These are phyloP conservation scores for Melanotaenia maccullochi DNA, from an alignment of 2,797 vertebrate genomes.

Conservation along the genomic window DNA sequence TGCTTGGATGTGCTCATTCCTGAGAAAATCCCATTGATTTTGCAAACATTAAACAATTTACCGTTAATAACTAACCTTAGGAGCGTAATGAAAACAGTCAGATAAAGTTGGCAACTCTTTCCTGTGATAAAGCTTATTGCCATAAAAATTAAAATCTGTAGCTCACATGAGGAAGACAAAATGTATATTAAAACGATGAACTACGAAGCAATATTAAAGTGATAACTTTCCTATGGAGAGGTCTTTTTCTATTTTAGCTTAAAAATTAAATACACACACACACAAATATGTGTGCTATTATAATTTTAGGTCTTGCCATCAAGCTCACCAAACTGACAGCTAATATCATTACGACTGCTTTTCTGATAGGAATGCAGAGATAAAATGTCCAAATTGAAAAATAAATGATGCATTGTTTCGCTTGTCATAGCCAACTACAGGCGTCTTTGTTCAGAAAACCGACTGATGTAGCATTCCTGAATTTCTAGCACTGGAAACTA, in stretches of 20 bases:
- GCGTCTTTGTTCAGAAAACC: slow-evolving; percentile 25
- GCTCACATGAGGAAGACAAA: slow-evolving; percentile 66
- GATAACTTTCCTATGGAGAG: slow-evolving; percentile 18
- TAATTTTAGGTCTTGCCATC: slow-evolving; percentile 33
- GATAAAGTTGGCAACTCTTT: slow-evolving; percentile 35
- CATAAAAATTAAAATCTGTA: slow-evolving; percentile 54
- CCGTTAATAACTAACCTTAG: slow-evolving; percentile 36
- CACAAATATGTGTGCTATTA: slow-evolving; percentile 10
- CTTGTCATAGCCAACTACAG: neutral
- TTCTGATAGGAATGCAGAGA: slow-evolving; percentile 26
- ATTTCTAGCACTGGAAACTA: slow-evolving; percentile 38
- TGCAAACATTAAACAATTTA: slow-evolving; percentile 54
- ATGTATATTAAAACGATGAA: slow-evolving; percentile 39
- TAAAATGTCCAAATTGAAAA: slow-evolving; percentile 14
- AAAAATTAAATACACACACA: slow-evolving; percentile 10
- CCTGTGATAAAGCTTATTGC: slow-evolving; percentile 73
- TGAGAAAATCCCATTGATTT: slow-evolving; percentile 75
- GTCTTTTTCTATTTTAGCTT: slow-evolving; percentile 22
- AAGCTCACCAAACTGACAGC: slow-evolving; percentile 11
- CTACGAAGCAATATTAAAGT: slow-evolving; percentile 42
- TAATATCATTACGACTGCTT: slow-evolving; percentile 20
- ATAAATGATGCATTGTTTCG: neutral
- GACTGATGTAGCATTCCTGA: slow-evolving; percentile 38
- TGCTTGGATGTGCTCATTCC: slow-evolving; percentile 71
- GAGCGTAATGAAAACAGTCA: slow-evolving; percentile 56